Evolutionary conservation across 2,797 vertebrate genomes (phyloP).

Genomic region (Chiloscyllium punctatum): DNA sequence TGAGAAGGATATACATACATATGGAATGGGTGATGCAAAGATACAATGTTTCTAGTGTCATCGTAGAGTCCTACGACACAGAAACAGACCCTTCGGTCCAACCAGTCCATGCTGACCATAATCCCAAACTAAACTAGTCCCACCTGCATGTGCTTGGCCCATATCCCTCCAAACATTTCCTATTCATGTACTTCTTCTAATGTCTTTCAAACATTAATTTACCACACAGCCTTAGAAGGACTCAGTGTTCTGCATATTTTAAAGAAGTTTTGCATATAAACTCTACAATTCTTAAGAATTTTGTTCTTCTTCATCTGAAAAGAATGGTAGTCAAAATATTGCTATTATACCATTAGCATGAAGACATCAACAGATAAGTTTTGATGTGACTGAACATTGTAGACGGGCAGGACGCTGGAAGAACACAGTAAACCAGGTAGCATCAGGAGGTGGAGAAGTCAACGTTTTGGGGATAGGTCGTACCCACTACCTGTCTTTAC

Average conservation of each 20-base stretch:
- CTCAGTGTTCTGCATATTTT: background rate
- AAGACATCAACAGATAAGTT: background rate
- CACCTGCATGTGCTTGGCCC: too few relatives aligned
- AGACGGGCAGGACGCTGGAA: background rate
- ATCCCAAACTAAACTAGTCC: too few relatives aligned
- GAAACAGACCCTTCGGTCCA: too few relatives aligned
- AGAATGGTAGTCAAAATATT: background rate
- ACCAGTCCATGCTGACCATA: too few relatives aligned
- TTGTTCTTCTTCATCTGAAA: background rate
- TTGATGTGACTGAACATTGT: background rate
- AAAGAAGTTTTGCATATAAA: background rate
- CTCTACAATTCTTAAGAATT: background rate
- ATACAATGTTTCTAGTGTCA: background rate
- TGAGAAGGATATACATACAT: background rate
- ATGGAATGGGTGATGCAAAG: background rate
- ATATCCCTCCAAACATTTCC: too few relatives aligned
- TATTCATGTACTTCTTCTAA: too few relatives aligned
- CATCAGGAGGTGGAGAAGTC: too few relatives aligned
- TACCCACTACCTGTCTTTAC: too few relatives aligned
- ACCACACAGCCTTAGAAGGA: background rate
- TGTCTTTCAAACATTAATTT: background rate
- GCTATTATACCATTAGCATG: background rate
- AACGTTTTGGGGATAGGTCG: too few relatives aligned
- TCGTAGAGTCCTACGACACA: too few relatives aligned
- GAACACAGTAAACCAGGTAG: too few relatives aligned